Percentiles rank a stretch among this genome's conserved stretches.
Evolutionary conservation across 2,888 invertebrate genomes (phyloP).

Genomic region (Tenthredo mesomela): DNA sequence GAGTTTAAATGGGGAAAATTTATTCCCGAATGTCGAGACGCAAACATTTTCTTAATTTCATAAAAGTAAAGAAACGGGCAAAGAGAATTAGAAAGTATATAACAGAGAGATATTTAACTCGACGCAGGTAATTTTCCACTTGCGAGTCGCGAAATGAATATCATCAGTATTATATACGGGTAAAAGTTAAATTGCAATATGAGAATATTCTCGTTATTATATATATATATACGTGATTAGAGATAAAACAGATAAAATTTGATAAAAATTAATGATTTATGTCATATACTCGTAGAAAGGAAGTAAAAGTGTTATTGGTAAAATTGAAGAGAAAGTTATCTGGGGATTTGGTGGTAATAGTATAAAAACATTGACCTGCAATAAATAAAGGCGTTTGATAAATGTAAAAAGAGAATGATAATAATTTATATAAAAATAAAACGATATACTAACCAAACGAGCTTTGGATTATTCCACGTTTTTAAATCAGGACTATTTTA

Average conservation of each 20-base stretch:
- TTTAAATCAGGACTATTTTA: slow-evolving; percentile 14
- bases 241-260: neutral
- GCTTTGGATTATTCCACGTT: slow-evolving; percentile 36
- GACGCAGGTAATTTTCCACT: neutral
- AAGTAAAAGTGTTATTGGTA: neutral
- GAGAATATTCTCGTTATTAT: too few relatives aligned
- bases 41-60: neutral
- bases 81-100: neutral
- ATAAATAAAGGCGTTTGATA: neutral
- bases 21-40: neutral
- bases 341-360: neutral
- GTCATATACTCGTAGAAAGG: neutral
- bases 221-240: too few relatives aligned
- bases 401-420: neutral
- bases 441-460: neutral
- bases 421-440: too few relatives aligned
- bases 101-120: neutral
- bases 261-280: neutral
- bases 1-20: neutral
- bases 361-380: neutral
- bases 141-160: neutral
- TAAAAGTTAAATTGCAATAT: neutral
- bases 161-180: neutral
- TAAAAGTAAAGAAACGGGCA: neutral
- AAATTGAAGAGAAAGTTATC: slow-evolving; percentile 1